Conservation (phyloP, 2,797 vertebrate species). For the Taenioides sp. region DNA sequence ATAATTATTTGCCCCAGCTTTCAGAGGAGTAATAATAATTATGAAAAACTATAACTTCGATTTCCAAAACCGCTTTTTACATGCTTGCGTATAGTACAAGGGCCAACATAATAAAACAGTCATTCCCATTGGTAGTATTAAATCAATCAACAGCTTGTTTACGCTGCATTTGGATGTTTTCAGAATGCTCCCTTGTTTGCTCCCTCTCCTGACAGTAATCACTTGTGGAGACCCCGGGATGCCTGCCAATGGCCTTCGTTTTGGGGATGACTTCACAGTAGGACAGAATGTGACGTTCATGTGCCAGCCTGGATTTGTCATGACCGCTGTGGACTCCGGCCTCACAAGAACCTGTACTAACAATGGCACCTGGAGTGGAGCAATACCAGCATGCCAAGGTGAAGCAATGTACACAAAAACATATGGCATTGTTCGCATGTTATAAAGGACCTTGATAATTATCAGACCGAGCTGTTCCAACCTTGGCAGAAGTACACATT, state of each 20-base stretch:
- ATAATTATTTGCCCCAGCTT: not conserved
- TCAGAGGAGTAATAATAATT: not conserved
- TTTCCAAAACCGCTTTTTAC: not conserved
- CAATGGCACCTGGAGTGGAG: constrained; percentile 93
- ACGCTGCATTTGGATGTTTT: not conserved
- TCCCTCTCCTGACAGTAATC: constrained; percentile 81
- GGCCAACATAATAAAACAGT: not conserved
- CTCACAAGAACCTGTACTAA: constrained; percentile 85
- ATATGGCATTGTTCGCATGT: constrained; percentile 3
- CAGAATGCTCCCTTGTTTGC: constrained; percentile 12
- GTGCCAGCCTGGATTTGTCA: constrained; percentile 90
- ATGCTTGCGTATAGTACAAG: not conserved
- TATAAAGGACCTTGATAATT: constrained; percentile 51
- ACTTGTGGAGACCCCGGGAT: constrained; percentile 92
- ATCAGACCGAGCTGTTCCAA: constrained; percentile 44
- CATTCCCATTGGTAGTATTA: not conserved
- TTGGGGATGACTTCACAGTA: constrained; percentile 88
- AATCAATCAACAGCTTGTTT: not conserved
- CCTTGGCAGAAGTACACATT: constrained; percentile 46
- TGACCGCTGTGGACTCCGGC: constrained; percentile 78
- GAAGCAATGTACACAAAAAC: constrained; percentile 32
- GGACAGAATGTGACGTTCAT: constrained; percentile 90
- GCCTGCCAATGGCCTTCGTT: constrained; percentile 88
- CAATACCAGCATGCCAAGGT: constrained; percentile 89
- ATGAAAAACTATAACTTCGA: not conserved